Percentiles rank a stretch among this genome's conserved stretches.
Conservation (phyloP, 2,888 invertebrate genomes). For the Epicampocera succincta region DNA sequence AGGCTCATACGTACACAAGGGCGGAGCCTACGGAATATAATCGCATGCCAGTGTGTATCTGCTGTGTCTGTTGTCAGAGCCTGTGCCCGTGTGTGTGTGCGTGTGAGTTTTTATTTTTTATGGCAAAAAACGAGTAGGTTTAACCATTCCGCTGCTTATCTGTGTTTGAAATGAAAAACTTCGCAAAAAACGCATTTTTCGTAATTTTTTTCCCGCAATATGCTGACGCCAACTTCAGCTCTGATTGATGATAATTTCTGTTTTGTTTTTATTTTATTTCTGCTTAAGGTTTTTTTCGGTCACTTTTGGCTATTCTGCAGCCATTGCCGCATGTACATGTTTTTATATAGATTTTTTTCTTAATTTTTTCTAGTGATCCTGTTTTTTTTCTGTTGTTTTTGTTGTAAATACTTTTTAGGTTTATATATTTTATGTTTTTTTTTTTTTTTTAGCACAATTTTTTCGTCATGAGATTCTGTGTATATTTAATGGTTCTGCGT, state of each 20-base stretch:
- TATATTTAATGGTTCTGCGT: conserved; percentile 70
- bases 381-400: conserved; percentile 20
- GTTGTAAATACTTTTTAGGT: conserved; percentile 45
- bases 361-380: conserved; percentile 9
- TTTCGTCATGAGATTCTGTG: conserved; percentile 50
- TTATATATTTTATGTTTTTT: conserved; percentile 47
- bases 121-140: conserved; percentile 61
- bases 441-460: conserved; percentile 26
- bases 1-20: conserved; percentile 57
- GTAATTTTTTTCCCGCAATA: conserved; percentile 56
- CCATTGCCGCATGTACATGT: conserved; percentile 49
- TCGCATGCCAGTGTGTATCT: not conserved
- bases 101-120: conserved; percentile 6
- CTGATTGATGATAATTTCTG: conserved; percentile 21
- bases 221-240: conserved; percentile 62
- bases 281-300: conserved; percentile 50
- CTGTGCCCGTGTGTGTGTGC: not conserved
- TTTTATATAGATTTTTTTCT: conserved; percentile 44
- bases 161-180: conserved; percentile 36
- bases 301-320: conserved; percentile 61
- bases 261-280: conserved; percentile 7
- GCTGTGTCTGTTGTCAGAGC: too few species aligned
- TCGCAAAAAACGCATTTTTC: conserved; percentile 65
- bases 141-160: conserved; percentile 67
- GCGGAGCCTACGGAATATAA: conserved; percentile 62